Percentiles rank a stretch among this genome's conserved stretches.
Evolutionary conservation across 2,797 vertebrate species (phyloP).

Genomic region (Enteromius fasciolatus): DNA sequence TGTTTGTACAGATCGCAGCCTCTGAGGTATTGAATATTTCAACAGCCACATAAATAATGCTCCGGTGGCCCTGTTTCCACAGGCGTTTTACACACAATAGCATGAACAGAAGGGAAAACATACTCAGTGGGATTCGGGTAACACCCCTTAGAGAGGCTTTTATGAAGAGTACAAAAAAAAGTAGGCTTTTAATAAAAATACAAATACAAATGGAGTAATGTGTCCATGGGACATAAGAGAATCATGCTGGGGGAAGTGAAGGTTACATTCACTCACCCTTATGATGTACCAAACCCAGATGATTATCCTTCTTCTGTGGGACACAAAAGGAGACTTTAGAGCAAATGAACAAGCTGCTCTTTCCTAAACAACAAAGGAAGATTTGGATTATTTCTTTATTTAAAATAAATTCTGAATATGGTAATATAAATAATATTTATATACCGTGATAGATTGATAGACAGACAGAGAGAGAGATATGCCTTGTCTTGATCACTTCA

Average conservation of each 20-base stretch:
- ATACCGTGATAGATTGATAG: too few relatives aligned
- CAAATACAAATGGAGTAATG: constrained; percentile 26
- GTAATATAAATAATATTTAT: not conserved
- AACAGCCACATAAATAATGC: constrained; percentile 56
- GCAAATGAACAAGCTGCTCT: not conserved
- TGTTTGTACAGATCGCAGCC: constrained; percentile 36
- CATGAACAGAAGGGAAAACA: constrained; percentile 47
- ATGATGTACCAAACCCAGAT: not conserved
- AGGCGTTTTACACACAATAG: constrained; percentile 50
- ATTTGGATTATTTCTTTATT: not conserved
- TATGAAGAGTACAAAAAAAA: constrained; percentile 20
- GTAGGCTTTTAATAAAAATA: constrained; percentile 39
- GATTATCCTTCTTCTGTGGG: not conserved
- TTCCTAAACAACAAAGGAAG: not conserved
- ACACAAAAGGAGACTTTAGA: not conserved
- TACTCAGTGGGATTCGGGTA: constrained; percentile 29
- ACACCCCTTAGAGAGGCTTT: constrained; percentile 39
- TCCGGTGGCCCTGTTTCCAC: constrained; percentile 35
- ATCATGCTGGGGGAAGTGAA: not conserved
- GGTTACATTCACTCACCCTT: not conserved
- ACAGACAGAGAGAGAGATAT: too few relatives aligned
- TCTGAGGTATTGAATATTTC: constrained; percentile 57
- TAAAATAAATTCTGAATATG: not conserved
- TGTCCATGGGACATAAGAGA: constrained; percentile 7
- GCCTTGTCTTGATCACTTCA: too few relatives aligned